Base-by-base conservation (phyloP, 2,888 invertebrate genomes). In the Dioctria linearis region DNA sequence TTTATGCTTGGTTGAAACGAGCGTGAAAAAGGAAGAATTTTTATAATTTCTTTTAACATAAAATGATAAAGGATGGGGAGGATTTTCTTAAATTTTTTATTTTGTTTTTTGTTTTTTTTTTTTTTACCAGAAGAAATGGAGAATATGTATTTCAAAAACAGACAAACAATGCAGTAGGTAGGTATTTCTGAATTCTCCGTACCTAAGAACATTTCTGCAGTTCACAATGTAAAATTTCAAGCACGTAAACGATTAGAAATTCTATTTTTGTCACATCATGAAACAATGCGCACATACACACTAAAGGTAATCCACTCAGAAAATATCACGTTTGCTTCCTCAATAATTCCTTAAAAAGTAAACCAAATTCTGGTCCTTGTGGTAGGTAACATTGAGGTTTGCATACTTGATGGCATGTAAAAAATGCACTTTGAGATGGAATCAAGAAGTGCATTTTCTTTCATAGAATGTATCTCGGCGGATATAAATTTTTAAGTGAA, bases 311-410 rank as follows among this genome's bases (percentile, higher is more conserved):
- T n/a, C 37, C 69, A 46, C 51, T 69, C 69, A 69, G 11, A 42
- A 51, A 69, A 69, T 51, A 51, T 49, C 13, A 67, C n/a, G 43
- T 67, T 67, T 67, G n/a, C 66, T 67, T 2, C 37, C 69, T 69
- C 51, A 69, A 69, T 69, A 69, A 69, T 69, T 69, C 51, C 51
- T 69, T 69, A 69, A 69, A 49, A 49, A 69, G 69, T 49, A 69
- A 69, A 69, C 69, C 25, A 49, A 51, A 37, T 4, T 4, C 39
- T 3, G 43, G 2, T 37, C 69, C 69, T 51, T n/a, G 9, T 46
- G 49, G 51, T 8, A 25, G 25, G 25, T 25, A 49, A 39, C 51
- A 69, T 51, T 49, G 69, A 69, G 69, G 69, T 69, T 69, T 49
- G 69, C 69, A 69, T 69, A 51, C 51, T 69, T 69, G 49, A 69